Conservation (phyloP, 2,888 invertebrate genomes). For the Boloria selene region DNA sequence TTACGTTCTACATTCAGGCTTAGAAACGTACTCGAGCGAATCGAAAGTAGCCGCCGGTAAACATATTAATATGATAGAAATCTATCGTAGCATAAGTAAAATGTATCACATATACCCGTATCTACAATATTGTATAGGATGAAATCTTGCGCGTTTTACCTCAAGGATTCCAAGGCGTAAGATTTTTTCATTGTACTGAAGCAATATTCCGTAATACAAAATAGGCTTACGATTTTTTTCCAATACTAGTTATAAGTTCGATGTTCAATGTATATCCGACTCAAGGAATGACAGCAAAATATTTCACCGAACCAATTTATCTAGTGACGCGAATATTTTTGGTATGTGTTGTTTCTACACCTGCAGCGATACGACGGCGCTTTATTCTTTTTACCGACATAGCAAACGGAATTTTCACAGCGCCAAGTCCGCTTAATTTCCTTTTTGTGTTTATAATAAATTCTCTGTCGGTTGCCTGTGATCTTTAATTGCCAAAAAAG, state of each 20-base stretch:
- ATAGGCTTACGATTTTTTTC: constrained; percentile 18
- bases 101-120: too few species aligned
- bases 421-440: constrained; percentile 16
- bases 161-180: constrained; percentile 30
- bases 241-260: constrained; percentile 20
- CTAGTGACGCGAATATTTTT: constrained; percentile 36
- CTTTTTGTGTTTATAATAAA: constrained; percentile 10
- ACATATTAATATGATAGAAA: too few species aligned
- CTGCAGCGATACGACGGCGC: constrained; percentile 32
- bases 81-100: too few species aligned
- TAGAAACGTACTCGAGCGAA: too few species aligned
- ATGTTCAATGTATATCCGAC: constrained; percentile 31
- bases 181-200: constrained; percentile 35
- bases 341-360: constrained; percentile 27
- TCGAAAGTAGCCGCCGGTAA: too few species aligned
- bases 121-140: background rate
- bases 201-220: constrained; percentile 37
- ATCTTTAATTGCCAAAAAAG: constrained; percentile 9
- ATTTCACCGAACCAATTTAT: constrained; percentile 42
- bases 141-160: background rate
- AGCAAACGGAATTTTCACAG: constrained; percentile 11
- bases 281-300: constrained; percentile 34
- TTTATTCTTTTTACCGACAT: constrained; percentile 25
- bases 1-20: too few species aligned
- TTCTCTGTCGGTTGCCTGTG: constrained; percentile 13